Conservation (phyloP, 2,113 vertebrate species). For the Paratilapia polleni region DNA sequence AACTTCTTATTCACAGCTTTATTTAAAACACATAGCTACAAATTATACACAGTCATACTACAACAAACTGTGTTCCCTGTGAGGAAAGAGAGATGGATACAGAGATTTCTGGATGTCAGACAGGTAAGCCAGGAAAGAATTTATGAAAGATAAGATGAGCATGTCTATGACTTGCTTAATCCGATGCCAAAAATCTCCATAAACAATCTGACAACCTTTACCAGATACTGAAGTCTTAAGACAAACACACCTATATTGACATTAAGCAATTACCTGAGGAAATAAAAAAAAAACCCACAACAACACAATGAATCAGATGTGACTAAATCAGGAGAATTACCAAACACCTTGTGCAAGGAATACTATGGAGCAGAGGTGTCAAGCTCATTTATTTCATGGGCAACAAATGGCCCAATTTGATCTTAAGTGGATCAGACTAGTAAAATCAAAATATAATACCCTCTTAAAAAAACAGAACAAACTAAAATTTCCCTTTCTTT, state of each 20-base stretch:
- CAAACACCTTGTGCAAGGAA: not conserved
- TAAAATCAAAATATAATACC: not conserved
- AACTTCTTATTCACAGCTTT: slow-evolving; percentile 8
- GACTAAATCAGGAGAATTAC: not conserved
- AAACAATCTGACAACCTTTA: not conserved
- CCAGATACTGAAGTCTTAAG: not conserved
- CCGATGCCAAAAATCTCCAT: slow-evolving; percentile 4
- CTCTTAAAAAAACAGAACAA: not conserved
- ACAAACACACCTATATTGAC: not conserved
- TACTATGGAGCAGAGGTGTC: not conserved
- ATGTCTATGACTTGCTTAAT: not conserved
- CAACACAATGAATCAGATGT: not conserved
- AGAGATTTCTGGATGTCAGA: slow-evolving; percentile 15
- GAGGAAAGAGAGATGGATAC: not conserved
- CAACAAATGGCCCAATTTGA: not conserved
- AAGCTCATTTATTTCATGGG: not conserved
- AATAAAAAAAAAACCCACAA: not conserved
- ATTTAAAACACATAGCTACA: not conserved
- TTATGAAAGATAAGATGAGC: slow-evolving; percentile 31
- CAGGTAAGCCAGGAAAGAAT: slow-evolving; percentile 40
- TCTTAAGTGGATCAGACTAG: not conserved
- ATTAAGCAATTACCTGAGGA: not conserved
- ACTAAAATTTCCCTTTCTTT: not conserved
- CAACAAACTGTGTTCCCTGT: not conserved
- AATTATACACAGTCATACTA: not conserved